phyloP scores from a whole-genome alignment of 2,888 invertebrate species.

The Stramonita haemastoma region DNA sequence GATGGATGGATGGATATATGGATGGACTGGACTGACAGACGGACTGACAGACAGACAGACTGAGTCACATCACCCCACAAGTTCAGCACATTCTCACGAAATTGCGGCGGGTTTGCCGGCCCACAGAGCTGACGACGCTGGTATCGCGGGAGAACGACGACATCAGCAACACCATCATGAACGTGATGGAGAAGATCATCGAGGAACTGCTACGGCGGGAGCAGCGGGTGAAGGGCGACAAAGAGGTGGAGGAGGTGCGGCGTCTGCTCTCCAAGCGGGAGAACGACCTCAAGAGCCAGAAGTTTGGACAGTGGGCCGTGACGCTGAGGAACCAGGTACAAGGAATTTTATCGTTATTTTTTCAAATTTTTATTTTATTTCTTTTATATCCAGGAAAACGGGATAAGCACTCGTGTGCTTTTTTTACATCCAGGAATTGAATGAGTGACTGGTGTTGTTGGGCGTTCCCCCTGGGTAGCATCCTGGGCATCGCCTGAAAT shows the following conservation, averaged over 20 bases:
- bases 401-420: no score
- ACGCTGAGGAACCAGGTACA: slow-evolving; percentile 41
- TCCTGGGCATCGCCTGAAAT: no score
- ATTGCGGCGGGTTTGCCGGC: background rate
- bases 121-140: background rate
- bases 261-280: slow-evolving; percentile 36
- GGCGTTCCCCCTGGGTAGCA: no score
- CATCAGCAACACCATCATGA: slow-evolving; percentile 33
- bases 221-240: background rate
- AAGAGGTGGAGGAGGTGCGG: slow-evolving; percentile 35
- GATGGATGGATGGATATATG: no score
- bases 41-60: no score
- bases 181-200: slow-evolving; percentile 43
- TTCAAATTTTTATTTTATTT: no score
- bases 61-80: no score
- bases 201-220: slow-evolving; percentile 4
- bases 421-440: no score
- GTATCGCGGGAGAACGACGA: slow-evolving; percentile 9
- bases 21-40: no score
- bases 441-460: background rate
- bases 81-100: background rate
- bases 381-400: no score
- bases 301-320: slow-evolving; percentile 52
- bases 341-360: slow-evolving; percentile 19
- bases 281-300: slow-evolving; percentile 45